Base-by-base conservation (phyloP, 2,113 vertebrate species). In the Pycnonotus jocosus region DNA sequence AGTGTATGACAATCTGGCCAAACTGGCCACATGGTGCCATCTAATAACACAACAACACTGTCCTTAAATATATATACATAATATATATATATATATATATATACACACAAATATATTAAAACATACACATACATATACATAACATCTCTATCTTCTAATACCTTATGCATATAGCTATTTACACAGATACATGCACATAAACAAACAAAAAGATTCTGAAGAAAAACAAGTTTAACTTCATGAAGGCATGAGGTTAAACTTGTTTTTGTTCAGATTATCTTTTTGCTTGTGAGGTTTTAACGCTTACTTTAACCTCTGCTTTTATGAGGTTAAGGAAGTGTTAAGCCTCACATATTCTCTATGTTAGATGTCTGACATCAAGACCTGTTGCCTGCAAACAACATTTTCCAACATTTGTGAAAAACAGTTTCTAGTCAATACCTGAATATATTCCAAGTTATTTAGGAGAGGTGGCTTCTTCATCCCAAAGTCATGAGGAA, bases 401-500 rank as follows among this genome's bases (percentile, higher is more conserved):
- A 37, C 19, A 10, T 7, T 50, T 62, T 50, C 33, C 25, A 65
- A 19, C 9, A 64, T 18, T n/a, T 42, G 24, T 15, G 53, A 65
- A 35, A 45, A 37, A 6, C 7, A 42, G 9, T 37, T 71, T 38
- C 51, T 28, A n/a, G 25, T 20, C 21, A 81, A 81, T 97, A 99
- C 99, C 97, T 99, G 99, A 94, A 99, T 99, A 69, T 99, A 99
- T 91, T 99, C 99, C 58, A 99, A 69, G 23, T 98, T 99, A 94
- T 97, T 99, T 65, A 99, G 97, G 38, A 99, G 98, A 0, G 99
- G 99, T 15, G 99, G 99, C 71, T 99, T 99, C 98, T 99, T 99
- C 99, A 99, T 99, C 44, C 99, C 99, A 8, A 99, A 99, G 97
- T 99, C 99, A 15, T 99, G 99, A 66, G 99, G 99, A 74, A 99